Percentiles rank a stretch among this genome's conserved stretches.
Evolutionary conservation across 2,888 invertebrate genomes (phyloP).

Genomic region (Mythimna loreyi): DNA sequence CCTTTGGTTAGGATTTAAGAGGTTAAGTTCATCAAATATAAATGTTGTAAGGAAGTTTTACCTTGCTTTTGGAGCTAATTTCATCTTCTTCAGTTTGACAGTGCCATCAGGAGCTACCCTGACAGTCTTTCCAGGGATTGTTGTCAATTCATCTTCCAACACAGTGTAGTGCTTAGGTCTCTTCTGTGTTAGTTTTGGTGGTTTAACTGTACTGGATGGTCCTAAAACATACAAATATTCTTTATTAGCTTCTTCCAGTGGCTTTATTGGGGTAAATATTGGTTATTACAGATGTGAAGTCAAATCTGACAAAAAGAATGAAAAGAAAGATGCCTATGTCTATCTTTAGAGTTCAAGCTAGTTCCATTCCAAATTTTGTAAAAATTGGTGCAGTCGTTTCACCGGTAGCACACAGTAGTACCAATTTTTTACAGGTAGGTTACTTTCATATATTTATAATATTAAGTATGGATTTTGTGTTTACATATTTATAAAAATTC

Average conservation of each 20-base stretch:
- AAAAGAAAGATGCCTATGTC: too few species aligned
- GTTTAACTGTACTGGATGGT: slow-evolving; percentile 87
- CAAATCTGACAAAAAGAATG: too few species aligned
- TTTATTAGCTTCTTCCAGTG: slow-evolving; percentile 1
- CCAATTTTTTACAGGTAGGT: too few species aligned
- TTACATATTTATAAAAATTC: background rate
- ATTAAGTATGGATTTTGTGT: background rate
- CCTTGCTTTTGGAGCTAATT: slow-evolving; percentile 48
- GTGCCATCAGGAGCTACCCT: slow-evolving; percentile 91
- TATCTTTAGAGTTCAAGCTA: too few species aligned
- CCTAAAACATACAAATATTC: slow-evolving; percentile 77
- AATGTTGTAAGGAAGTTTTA: slow-evolving; percentile 26
- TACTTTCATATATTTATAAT: too few species aligned
- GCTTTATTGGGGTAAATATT: too few species aligned
- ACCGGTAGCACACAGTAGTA: too few species aligned
- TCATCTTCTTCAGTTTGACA: slow-evolving; percentile 79
- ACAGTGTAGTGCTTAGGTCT: slow-evolving; percentile 88
- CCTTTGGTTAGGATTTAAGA: too few species aligned
- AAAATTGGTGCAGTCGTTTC: too few species aligned
- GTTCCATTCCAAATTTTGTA: too few species aligned
- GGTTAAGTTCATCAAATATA: too few species aligned
- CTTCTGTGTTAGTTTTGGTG: slow-evolving; percentile 86
- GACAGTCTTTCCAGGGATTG: slow-evolving; percentile 87
- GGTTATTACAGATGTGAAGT: too few species aligned
- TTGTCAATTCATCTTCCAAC: slow-evolving; percentile 92